Evolutionary conservation across 2,888 invertebrate genomes (phyloP).

Genomic region (Pharmacophagus antenor): DNA sequence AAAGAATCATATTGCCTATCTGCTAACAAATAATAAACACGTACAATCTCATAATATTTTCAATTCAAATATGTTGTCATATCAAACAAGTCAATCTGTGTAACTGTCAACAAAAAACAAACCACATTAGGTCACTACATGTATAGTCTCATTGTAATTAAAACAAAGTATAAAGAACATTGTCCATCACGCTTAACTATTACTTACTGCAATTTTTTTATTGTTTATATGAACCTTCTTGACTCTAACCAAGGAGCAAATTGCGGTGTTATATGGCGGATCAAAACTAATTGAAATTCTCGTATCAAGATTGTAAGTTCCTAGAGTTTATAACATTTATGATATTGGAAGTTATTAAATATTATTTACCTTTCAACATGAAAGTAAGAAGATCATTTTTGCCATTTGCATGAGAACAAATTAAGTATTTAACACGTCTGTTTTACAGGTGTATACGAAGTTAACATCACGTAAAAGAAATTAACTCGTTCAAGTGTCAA

Average conservation of each 20-base stretch:
- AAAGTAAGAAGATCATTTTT: conserved; percentile 5
- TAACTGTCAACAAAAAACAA: conserved; percentile 4
- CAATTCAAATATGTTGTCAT: conserved; percentile 7
- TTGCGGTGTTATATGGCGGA: no score
- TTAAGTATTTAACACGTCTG: conserved; percentile 48
- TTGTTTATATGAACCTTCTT: not conserved
- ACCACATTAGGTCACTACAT: conserved; percentile 18
- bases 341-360: no score
- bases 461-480: conserved; percentile 58
- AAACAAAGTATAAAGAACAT: not conserved
- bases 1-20: not conserved
- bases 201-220: not conserved
- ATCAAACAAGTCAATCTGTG: conserved; percentile 8
- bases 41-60: conserved; percentile 14
- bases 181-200: not conserved
- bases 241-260: no score
- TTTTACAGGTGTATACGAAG: conserved; percentile 59
- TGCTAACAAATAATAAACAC: not conserved
- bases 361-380: not conserved
- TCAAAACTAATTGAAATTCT: no score
- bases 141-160: conserved; percentile 12
- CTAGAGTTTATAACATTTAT: no score
- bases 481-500: conserved; percentile 48
- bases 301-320: no score
- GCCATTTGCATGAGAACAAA: conserved; percentile 12